Conservation (phyloP, 1,140 invertebrate species). For the Colletes gigas region DNA sequence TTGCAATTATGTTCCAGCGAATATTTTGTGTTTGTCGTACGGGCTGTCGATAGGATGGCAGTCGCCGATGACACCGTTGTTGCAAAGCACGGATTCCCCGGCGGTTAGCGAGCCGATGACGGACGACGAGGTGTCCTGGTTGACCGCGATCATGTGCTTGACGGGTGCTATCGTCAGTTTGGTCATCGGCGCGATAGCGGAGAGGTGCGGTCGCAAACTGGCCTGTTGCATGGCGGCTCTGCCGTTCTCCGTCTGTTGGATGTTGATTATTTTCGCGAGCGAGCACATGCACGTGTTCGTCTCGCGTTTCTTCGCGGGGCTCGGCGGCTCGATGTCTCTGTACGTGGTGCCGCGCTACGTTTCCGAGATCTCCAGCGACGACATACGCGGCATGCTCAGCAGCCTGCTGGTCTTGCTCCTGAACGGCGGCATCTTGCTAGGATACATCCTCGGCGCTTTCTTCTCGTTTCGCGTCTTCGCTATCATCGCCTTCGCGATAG, state of each 20-base stretch:
- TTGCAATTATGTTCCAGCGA: constrained; percentile 76
- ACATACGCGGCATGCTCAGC: constrained; percentile 82
- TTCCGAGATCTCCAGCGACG: constrained; percentile 82
- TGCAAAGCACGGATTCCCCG: constrained; percentile 75
- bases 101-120: constrained; percentile 75
- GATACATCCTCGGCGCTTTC: constrained; percentile 82
- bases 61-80: constrained; percentile 79
- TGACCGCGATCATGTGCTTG: constrained; percentile 76
- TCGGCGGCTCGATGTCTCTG: constrained; percentile 79
- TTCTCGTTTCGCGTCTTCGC: constrained; percentile 80
- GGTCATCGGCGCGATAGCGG: constrained; percentile 67
- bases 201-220: constrained; percentile 76
- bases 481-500: constrained; percentile 74
- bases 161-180: constrained; percentile 70
- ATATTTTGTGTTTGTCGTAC: constrained; percentile 79
- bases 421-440: constrained; percentile 82
- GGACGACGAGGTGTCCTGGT: constrained; percentile 78
- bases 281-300: constrained; percentile 67
- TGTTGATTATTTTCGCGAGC: constrained; percentile 73
- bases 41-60: constrained; percentile 82
- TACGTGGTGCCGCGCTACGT: constrained; percentile 83
- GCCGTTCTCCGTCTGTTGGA: constrained; percentile 70
- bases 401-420: constrained; percentile 80
- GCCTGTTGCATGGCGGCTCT: constrained; percentile 68
- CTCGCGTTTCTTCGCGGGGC: constrained; percentile 76